Conservation (phyloP, 2,888 invertebrate species). For the Lamellibrachia columna region DNA sequence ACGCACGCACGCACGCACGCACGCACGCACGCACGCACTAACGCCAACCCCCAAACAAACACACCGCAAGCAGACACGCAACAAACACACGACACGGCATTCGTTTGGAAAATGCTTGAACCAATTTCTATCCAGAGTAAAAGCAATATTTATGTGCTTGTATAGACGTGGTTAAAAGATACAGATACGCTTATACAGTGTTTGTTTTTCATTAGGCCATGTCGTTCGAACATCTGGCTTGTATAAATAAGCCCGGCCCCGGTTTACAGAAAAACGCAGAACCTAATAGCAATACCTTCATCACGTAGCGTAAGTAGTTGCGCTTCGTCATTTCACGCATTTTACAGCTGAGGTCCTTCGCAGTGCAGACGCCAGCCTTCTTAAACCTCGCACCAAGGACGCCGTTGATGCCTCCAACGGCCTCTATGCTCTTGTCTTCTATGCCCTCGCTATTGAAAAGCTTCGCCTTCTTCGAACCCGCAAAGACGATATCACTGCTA, state of each 20-base stretch:
- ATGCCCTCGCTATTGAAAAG: background rate
- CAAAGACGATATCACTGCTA: background rate
- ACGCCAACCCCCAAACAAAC: too few relatives aligned
- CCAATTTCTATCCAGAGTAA: too few relatives aligned
- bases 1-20: background rate
- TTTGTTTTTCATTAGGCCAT: background rate
- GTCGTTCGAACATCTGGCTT: background rate
- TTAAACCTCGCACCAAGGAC: background rate
- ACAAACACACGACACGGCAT: too few relatives aligned
- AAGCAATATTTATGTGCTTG: too few relatives aligned
- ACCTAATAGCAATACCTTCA: background rate
- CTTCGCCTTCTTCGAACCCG: background rate
- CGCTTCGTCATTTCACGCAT: background rate
- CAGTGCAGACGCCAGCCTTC: background rate
- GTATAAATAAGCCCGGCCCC: background rate
- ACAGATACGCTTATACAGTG: background rate
- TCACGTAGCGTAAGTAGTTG: background rate
- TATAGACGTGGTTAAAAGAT: too few relatives aligned
- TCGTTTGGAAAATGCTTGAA: too few relatives aligned
- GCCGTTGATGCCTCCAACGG: background rate
- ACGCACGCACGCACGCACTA: background rate
- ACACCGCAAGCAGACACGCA: too few relatives aligned
- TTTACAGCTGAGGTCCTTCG: background rate
- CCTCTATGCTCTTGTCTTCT: background rate
- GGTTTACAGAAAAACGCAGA: background rate